These are phyloP conservation scores for Drosophila tripunctata DNA, from an alignment of 2,888 invertebrate species.

Conservation along the genomic window DNA sequence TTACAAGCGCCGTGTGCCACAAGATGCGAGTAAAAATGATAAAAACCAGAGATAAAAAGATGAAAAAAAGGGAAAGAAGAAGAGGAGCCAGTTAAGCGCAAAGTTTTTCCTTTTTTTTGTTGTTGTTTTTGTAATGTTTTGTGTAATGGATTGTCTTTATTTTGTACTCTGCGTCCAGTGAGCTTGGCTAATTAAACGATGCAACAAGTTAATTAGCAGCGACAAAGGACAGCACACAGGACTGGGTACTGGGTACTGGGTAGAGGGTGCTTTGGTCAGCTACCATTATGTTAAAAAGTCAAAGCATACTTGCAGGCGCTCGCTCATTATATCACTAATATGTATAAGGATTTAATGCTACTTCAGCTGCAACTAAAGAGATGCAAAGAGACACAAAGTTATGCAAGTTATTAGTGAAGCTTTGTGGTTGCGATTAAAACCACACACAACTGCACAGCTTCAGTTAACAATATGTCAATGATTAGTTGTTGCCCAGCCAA, in stretches of 20 bases:
- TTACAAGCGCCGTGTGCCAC: constrained; percentile 49
- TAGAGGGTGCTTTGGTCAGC: constrained; percentile 28
- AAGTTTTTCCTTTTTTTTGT: constrained; percentile 35
- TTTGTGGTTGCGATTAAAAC: constrained; percentile 50
- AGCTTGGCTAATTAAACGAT: constrained; percentile 68
- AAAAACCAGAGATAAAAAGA: constrained; percentile 9
- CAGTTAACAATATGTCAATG: constrained; percentile 59
- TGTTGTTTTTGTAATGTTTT: constrained; percentile 10
- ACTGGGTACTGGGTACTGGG: background rate
- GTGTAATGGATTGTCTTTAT: background rate
- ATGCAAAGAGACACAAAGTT: constrained; percentile 17
- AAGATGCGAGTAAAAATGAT: constrained; percentile 34
- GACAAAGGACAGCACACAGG: constrained; percentile 35
- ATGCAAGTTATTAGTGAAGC: constrained; percentile 56
- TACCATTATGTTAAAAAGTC: constrained; percentile 50
- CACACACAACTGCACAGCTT: constrained; percentile 36
- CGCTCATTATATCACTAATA: constrained; percentile 67
- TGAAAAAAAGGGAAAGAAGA: constrained; percentile 8
- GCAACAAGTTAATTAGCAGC: constrained; percentile 76
- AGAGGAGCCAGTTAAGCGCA: constrained; percentile 54
- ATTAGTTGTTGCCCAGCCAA: constrained; percentile 42
- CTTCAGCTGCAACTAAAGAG: background rate
- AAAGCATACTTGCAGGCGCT: constrained; percentile 56
- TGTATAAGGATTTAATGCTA: constrained; percentile 29
- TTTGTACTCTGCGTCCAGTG: constrained; percentile 24